Evolutionary conservation across 2,113 vertebrate genomes (phyloP).

Genomic region (Podiceps cristatus): DNA sequence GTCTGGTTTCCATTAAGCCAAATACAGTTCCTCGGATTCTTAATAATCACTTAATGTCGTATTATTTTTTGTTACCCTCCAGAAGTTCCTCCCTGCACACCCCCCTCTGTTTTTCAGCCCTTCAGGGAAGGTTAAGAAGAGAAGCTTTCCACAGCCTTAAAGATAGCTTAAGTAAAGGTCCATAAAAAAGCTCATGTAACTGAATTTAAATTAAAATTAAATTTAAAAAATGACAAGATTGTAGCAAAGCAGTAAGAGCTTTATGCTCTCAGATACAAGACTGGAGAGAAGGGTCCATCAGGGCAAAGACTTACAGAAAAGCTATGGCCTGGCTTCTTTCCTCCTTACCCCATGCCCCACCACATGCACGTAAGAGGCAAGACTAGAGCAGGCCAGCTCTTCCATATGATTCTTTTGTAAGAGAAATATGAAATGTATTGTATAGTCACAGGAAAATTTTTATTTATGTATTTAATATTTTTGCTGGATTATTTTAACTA

Average conservation of each 20-base stretch:
- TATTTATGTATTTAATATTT: background rate
- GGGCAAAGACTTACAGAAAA: background rate
- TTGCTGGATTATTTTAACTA: background rate
- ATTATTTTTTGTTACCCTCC: background rate
- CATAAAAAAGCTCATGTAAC: background rate
- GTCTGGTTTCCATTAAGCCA: background rate
- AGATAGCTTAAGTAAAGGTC: background rate
- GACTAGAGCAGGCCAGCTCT: background rate
- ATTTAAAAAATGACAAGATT: background rate
- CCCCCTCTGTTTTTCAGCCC: no score
- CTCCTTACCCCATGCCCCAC: background rate
- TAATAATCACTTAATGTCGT: background rate
- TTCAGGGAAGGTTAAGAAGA: background rate
- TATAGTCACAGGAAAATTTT: background rate
- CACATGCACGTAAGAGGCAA: fast-evolving
- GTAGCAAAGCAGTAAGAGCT: background rate
- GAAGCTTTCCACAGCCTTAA: background rate
- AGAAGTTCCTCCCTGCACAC: background rate
- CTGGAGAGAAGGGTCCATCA: background rate
- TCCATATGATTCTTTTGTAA: background rate
- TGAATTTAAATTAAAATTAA: background rate
- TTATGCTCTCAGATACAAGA: background rate
- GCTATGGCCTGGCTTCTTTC: background rate
- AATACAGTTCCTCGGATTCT: background rate
- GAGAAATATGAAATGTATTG: background rate